phyloP scores from a whole-genome alignment of 2,888 invertebrate genomes.

The Furcula furcula region DNA sequence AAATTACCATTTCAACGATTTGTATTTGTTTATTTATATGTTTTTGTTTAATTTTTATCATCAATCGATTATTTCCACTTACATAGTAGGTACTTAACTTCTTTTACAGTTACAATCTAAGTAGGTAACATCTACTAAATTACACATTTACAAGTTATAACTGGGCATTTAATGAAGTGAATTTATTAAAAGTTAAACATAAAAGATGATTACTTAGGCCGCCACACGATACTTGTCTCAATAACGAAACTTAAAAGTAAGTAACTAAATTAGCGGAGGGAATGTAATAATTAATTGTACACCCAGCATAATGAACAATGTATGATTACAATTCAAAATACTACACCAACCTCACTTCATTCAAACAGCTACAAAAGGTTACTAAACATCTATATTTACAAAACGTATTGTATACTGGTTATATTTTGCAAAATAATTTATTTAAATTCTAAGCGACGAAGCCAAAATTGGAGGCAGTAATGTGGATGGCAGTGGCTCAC shows the following conservation, averaged over 20 bases:
- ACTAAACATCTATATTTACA: slow-evolving; percentile 68
- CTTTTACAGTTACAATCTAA: slow-evolving; percentile 73
- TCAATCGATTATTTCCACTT: slow-evolving; percentile 39
- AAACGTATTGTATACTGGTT: slow-evolving; percentile 50
- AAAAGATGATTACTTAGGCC: slow-evolving; percentile 26
- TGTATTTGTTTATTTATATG: slow-evolving; percentile 70
- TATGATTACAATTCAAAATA: slow-evolving; percentile 25
- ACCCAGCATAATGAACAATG: slow-evolving; percentile 35
- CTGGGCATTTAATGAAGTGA: slow-evolving; percentile 51
- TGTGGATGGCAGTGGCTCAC: background rate
- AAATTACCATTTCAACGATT: slow-evolving; percentile 46
- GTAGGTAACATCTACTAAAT: slow-evolving; percentile 77
- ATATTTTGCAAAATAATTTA: slow-evolving; percentile 78
- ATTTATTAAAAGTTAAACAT: background rate
- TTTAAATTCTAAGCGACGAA: slow-evolving; percentile 31
- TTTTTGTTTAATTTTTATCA: slow-evolving; percentile 58
- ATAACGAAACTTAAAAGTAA: slow-evolving; percentile 38
- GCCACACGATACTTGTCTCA: no score
- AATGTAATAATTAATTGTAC: slow-evolving; percentile 35
- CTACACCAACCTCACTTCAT: slow-evolving; percentile 20
- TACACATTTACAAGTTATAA: slow-evolving; percentile 73
- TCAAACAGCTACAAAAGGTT: slow-evolving; percentile 32
- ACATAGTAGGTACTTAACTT: slow-evolving; percentile 26
- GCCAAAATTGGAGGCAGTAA: background rate
- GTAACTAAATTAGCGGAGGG: slow-evolving; percentile 50